phyloP scores from a whole-genome alignment of 2,797 vertebrate genomes.

The Lagocephalus sceleratus region DNA sequence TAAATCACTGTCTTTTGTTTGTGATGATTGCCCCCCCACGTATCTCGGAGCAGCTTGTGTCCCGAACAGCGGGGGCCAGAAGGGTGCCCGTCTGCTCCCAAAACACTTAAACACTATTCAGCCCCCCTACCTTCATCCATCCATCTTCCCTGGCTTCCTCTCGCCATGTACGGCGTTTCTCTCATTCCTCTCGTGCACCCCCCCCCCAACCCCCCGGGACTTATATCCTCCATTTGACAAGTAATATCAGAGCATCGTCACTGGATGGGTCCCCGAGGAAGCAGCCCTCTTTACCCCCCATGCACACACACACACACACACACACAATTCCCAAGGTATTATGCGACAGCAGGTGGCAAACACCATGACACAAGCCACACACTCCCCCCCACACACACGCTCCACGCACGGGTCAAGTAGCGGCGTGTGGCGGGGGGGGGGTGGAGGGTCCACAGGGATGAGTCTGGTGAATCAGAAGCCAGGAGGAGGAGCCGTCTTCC shows the following conservation, averaged over 20 bases:
- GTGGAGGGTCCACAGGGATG: conserved; percentile 43
- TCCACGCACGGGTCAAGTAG: conserved; percentile 52
- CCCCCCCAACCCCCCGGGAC: conserved; percentile 69
- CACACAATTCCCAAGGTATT: conserved; percentile 70
- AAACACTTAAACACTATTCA: conserved; percentile 58
- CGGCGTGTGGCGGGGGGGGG: conserved; percentile 50
- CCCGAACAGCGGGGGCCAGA: conserved; percentile 60
- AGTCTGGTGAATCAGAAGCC: conserved; percentile 41
- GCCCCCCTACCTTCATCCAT: conserved; percentile 31
- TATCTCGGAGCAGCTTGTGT: conserved; percentile 61
- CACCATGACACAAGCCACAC: conserved; percentile 60
- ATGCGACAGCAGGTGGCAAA: conserved; percentile 79
- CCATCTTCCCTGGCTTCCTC: conserved; percentile 47
- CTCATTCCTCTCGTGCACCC: conserved; percentile 49
- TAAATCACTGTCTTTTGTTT: conserved; percentile 71
- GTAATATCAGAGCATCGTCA: conserved; percentile 72
- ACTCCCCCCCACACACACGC: conserved; percentile 25
- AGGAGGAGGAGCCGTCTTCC: conserved; percentile 47
- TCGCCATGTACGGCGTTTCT: conserved; percentile 33
- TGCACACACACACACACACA: conserved; percentile 44
- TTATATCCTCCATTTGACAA: conserved; percentile 73
- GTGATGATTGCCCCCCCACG: conserved; percentile 43
- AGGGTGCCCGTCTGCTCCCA: conserved; percentile 53
- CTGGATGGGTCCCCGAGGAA: conserved; percentile 60
- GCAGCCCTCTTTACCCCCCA: conserved; percentile 26